Evolutionary conservation across 1,140 invertebrate genomes (phyloP), one percentile per base, ranked within the genome.

Genomic region (Drosophila repletoides): DNA sequence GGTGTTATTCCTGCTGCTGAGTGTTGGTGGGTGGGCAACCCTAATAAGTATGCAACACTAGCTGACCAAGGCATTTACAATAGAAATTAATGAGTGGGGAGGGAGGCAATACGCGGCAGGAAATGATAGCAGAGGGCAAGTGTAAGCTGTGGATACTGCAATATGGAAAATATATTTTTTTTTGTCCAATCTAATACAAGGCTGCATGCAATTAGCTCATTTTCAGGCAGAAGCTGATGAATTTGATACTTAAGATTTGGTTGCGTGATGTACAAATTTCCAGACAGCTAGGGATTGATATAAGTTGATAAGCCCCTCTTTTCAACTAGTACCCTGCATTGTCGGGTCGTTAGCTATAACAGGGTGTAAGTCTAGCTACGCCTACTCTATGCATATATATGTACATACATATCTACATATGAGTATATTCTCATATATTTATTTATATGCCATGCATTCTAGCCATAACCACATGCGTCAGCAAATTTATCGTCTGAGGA

Each of bases 41-140:
- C 63, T 33, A 49, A 72, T 61, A 72, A 72, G 55, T 61, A 72
- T 67, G 68, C 68, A 72, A 55, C 61, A 59, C 46, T 51, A 48
- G 22, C 24, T 26, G 58, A 36, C 59, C 24, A 41, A 56, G 68
- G 34, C 66, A 75, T 80, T 80, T 67, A 55, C 60, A 45, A 61
- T 66, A 72, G 56, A 80, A 81, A 72, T 80, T 76, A 81, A 81
- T 76, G 66, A 71, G 64, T n/a, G 5, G 19, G 5, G 14, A 24
- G 38, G 52, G 45, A 34, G 53, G 52, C 59, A 63, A 59, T 41
- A 64, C 48, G 36, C 43, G 48, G 19, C 38, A 63, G 49, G n/a
- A n/a, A 22, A 19, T 26, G 24, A 7, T 3, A 4, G 31, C 51
- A 46, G 24, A 41, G 24, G 21, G 41, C 9, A 51, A 36, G 9